These are phyloP conservation scores for Mesorhabditis spiculigera DNA, from an alignment of 2,888 invertebrate species.

Conservation along the genomic window DNA sequence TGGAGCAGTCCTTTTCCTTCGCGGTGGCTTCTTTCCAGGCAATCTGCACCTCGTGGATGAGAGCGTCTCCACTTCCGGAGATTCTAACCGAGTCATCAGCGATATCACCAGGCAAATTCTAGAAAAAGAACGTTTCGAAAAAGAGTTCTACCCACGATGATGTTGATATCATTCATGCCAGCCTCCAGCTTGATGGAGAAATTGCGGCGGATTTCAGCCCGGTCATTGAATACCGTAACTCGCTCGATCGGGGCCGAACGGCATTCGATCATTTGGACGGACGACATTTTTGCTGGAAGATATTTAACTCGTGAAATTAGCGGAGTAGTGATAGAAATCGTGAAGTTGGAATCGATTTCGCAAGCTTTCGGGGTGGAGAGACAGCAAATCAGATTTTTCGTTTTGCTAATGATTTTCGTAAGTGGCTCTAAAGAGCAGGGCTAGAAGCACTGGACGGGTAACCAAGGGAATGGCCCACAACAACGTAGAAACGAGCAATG, in stretches of 20 bases:
- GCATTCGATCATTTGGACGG: slow-evolving; percentile 17
- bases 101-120: slow-evolving; percentile 34
- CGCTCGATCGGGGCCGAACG: slow-evolving; percentile 21
- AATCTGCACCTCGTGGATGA: slow-evolving; percentile 43
- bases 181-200: slow-evolving; percentile 24
- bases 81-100: slow-evolving; percentile 42
- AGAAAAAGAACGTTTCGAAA: slow-evolving; percentile 7
- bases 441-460: too few species aligned
- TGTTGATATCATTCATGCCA: slow-evolving; percentile 38
- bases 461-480: too few species aligned
- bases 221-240: slow-evolving; percentile 46
- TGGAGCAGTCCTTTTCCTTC: background rate
- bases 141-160: slow-evolving; percentile 22
- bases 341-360: too few species aligned
- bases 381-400: too few species aligned
- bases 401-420: too few species aligned
- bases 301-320: background rate
- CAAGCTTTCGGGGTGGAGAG: too few species aligned
- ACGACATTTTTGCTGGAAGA: slow-evolving; percentile 12
- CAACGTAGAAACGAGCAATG: too few species aligned
- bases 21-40: slow-evolving; percentile 22
- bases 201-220: slow-evolving; percentile 44
- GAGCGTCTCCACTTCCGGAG: slow-evolving; percentile 38
- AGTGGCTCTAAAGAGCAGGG: too few species aligned
- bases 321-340: too few species aligned